Base-by-base conservation (phyloP, 1,140 invertebrate genomes). In the Lethocerus indicus region DNA sequence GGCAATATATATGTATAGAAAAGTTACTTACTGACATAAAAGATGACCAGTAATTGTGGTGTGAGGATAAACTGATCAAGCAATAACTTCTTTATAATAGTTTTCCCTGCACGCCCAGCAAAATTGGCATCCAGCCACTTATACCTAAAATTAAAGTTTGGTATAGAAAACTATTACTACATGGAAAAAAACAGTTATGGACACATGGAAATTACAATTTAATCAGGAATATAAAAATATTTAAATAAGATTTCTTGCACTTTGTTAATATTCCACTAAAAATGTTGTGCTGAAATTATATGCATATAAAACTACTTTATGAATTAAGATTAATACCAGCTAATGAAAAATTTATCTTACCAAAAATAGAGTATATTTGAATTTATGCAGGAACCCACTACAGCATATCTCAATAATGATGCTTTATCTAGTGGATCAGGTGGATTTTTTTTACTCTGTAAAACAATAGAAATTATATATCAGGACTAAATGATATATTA, bases 31-130 rank as follows among this genome's bases (percentile, higher is more conserved):
- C 59, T 54, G 16, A 56, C 47, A 25, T 76, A 87, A 59, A 87
- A 87, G 1, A 77, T 58, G 0, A 72, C 70, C 14, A 85, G 59
- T 24, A 86, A 62, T 9, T 71, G 68, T 1, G 84, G 82, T 2
- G 83, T 85, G 55, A 85, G 70, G 2, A 83, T 47, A 57, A 85
- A 79, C 64, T 87, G 84, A 60, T 89, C 85, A n/a, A 75, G 59
- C 0, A 79, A 56, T 16, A 87, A 64, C 66, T 89, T 89, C 50
- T 74, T 75, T 0, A 74, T 56, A 3, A 87, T 72, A 0, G 72
- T 73, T 56, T 67, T 75, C 9, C 67, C 61, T 0, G 75, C 60
- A 1, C 71, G 81, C 2, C 83, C 83, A 1, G 71, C 69, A 57
- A 79, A 78, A 46, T 70, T 71, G 35, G 64, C 65, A 60, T 89